Percentiles rank a stretch among this genome's conserved stretches.
Conservation (phyloP, 2,888 invertebrate species). For the Pharmacophagus antenor region DNA sequence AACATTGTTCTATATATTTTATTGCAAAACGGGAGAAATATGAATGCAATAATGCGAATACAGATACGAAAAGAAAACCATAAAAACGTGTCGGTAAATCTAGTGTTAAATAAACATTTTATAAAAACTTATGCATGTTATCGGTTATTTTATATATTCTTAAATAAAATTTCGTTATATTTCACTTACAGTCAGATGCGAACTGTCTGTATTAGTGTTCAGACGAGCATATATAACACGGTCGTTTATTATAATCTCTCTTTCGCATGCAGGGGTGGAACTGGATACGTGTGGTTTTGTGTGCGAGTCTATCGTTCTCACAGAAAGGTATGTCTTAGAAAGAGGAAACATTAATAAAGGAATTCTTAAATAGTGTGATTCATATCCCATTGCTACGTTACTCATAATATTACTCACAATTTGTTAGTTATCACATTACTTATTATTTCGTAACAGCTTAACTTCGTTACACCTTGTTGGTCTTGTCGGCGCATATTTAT, state of each 20-base stretch:
- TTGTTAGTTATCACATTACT: background rate
- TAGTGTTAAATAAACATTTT: too few relatives aligned
- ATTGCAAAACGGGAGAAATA: too few relatives aligned
- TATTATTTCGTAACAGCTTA: too few relatives aligned
- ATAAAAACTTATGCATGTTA: too few relatives aligned
- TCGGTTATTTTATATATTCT: background rate
- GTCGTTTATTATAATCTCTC: conserved; percentile 40
- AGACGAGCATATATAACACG: conserved; percentile 53
- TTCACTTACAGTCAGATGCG: conserved; percentile 39
- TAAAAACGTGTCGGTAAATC: too few relatives aligned
- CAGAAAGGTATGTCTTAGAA: conserved; percentile 35
- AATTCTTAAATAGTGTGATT: conserved; percentile 10
- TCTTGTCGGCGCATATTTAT: too few relatives aligned
- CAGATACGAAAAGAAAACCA: too few relatives aligned
- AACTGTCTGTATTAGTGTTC: conserved; percentile 45
- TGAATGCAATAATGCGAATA: too few relatives aligned
- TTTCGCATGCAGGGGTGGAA: conserved; percentile 45
- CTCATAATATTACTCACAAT: background rate
- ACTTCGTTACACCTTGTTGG: too few relatives aligned
- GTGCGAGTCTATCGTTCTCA: conserved; percentile 13
- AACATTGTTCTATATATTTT: too few relatives aligned
- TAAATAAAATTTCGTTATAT: conserved; percentile 36
- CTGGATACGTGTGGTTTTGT: conserved; percentile 48
- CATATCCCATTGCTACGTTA: background rate
- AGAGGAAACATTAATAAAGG: conserved; percentile 48